phyloP scores from a whole-genome alignment of 2,113 vertebrate genomes.

The Sturnira hondurensis region DNA sequence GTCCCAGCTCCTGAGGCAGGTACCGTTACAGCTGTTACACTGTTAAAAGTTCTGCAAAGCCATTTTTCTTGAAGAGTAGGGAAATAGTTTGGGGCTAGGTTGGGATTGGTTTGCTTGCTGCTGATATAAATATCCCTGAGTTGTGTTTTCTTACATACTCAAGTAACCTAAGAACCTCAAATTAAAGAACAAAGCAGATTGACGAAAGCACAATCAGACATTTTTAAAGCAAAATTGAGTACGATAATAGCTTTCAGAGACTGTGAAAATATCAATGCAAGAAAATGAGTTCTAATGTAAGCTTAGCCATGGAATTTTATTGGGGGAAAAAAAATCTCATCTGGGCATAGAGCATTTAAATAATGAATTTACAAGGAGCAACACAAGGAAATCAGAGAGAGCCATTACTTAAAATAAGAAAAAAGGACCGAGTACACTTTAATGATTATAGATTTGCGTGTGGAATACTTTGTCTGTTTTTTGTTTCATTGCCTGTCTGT shows the following conservation, averaged over 20 bases:
- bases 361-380: constrained; percentile 61
- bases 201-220: not conserved
- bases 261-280: constrained; percentile 51
- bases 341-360: constrained; percentile 63
- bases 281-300: constrained; percentile 71
- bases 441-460: constrained; percentile 61
- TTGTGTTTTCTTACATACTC: constrained; percentile 10
- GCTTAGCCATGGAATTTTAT: constrained; percentile 57
- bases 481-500: constrained; percentile 63
- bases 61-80: not conserved
- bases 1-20: constrained; percentile 9
- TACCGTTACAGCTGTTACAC: not conserved
- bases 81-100: not conserved
- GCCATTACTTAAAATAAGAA: constrained; percentile 64
- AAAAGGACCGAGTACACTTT: not conserved
- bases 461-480: constrained; percentile 29
- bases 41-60: constrained; percentile 42
- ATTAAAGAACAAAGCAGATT: constrained; percentile 40
- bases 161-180: constrained; percentile 32
- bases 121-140: constrained; percentile 37
- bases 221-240: not conserved
- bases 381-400: constrained; percentile 57
- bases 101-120: constrained; percentile 32
- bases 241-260: constrained; percentile 40
- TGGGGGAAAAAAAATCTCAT: constrained; percentile 54